Evolutionary conservation across 2,797 vertebrate genomes (phyloP).

Genomic region (Bothrops alternatus): DNA sequence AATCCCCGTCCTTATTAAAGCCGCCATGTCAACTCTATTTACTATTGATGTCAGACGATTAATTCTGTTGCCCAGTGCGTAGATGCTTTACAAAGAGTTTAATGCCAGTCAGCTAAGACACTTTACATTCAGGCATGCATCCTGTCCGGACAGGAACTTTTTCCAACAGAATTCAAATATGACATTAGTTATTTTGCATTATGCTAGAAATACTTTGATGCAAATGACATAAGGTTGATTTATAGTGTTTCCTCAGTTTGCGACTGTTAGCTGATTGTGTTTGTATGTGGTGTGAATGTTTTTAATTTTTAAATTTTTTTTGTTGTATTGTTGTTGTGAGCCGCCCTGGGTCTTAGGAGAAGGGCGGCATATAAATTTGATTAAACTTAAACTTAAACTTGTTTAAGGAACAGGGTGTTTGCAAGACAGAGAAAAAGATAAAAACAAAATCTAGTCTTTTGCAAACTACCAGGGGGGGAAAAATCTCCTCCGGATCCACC

Average conservation of each 20-base stretch:
- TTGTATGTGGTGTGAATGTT: too few species aligned
- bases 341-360: too few species aligned
- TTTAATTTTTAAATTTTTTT: too few species aligned
- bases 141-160: background rate
- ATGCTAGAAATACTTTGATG: background rate
- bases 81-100: background rate
- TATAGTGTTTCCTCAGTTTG: background rate
- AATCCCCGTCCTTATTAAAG: background rate
- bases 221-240: background rate
- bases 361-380: too few species aligned
- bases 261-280: too few species aligned
- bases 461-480: background rate
- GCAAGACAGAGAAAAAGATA: background rate
- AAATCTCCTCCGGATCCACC: background rate
- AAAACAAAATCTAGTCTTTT: background rate
- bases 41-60: background rate
- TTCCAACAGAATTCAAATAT: background rate
- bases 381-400: too few species aligned
- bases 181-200: background rate
- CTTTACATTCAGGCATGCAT: background rate
- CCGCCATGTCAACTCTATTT: background rate
- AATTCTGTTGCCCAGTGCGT: background rate
- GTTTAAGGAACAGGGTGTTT: background rate
- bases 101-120: background rate
- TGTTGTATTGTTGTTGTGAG: too few species aligned